Evolutionary conservation across 2,888 invertebrate genomes (phyloP).

Genomic region (Gymnosoma rotundatum): DNA sequence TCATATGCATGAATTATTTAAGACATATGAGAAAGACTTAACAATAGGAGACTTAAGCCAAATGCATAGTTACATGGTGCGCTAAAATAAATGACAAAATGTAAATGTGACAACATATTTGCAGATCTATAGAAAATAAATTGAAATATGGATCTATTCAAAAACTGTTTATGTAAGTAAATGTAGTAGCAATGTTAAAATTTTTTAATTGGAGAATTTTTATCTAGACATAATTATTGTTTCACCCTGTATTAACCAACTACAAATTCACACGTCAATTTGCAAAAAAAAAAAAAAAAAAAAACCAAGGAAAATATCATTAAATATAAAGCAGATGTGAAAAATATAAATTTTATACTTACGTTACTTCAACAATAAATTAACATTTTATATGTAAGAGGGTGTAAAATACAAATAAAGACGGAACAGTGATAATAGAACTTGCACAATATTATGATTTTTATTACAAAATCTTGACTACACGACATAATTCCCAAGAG

Average conservation of each 20-base stretch:
- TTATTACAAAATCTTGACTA: constrained; percentile 64
- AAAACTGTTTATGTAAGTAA: too few species aligned
- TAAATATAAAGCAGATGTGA: constrained; percentile 30
- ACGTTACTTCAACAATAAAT: constrained; percentile 24
- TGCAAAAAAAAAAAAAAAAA: constrained; percentile 15
- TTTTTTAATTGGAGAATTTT: too few species aligned
- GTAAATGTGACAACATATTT: too few species aligned
- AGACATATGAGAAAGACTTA: too few species aligned
- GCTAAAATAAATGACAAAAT: too few species aligned
- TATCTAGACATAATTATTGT: neutral
- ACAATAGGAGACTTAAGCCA: too few species aligned
- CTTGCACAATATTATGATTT: constrained; percentile 68
- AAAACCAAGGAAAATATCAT: constrained; percentile 15
- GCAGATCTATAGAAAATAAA: too few species aligned
- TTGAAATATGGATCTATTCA: too few species aligned
- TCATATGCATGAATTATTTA: too few species aligned
- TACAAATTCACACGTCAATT: constrained; percentile 44
- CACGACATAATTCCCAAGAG: constrained; percentile 69
- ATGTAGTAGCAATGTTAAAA: too few species aligned
- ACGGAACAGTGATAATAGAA: constrained; percentile 44
- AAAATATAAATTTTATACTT: constrained; percentile 20
- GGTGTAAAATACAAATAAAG: constrained; percentile 51
- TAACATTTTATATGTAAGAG: constrained; percentile 40
- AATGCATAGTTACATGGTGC: too few species aligned
- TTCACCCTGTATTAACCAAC: neutral